Evolutionary conservation across 2,888 invertebrate genomes (phyloP).

Genomic region (Unio pictorum): DNA sequence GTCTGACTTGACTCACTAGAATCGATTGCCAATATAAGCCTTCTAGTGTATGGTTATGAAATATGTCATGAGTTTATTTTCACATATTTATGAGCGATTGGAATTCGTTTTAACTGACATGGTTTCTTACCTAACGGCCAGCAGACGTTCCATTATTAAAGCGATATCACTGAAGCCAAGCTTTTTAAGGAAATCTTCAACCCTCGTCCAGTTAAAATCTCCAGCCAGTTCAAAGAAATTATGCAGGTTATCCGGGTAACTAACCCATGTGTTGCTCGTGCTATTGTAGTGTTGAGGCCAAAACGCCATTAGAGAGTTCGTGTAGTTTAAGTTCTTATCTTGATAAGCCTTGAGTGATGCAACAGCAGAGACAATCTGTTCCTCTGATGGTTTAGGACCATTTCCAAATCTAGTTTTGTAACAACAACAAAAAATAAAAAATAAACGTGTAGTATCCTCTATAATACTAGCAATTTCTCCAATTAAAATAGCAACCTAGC

Average conservation of each 20-base stretch:
- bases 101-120: no score
- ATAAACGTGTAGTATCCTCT: no score
- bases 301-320: constrained; percentile 57
- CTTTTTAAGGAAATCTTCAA: constrained; percentile 44
- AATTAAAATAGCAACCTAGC: no score
- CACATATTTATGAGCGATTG: no score
- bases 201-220: constrained; percentile 27
- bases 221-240: constrained; percentile 41
- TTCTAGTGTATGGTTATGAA: no score
- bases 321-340: constrained; percentile 52
- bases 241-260: constrained; percentile 48
- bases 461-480: no score
- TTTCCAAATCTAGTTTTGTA: constrained; percentile 22
- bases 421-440: no score
- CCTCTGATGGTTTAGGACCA: constrained; percentile 35
- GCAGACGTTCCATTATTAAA: constrained; percentile 35
- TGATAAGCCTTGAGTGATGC: constrained; percentile 42
- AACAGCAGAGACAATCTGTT: constrained; percentile 22
- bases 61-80: no score
- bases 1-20: no score
- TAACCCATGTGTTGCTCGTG: constrained; percentile 41
- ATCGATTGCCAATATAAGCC: no score
- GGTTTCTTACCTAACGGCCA: constrained; percentile 39
- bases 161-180: constrained; percentile 46
- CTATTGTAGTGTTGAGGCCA: constrained; percentile 59